These are phyloP conservation scores for Macrocentrus cingulum DNA, from an alignment of 1,140 invertebrate genomes.

Conservation along the genomic window DNA sequence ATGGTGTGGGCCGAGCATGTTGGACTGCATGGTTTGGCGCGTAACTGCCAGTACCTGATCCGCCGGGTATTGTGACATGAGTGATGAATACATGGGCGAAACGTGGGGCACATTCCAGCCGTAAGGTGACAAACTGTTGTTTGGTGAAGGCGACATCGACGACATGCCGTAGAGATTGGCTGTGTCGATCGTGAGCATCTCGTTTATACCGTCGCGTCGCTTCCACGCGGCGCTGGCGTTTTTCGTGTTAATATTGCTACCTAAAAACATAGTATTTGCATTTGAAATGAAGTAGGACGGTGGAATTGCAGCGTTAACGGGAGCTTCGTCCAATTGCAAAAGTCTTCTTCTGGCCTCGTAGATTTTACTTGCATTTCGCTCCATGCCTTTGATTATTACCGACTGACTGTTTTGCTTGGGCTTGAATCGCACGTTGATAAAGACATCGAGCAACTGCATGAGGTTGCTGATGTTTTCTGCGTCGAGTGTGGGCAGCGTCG, in stretches of 20 bases:
- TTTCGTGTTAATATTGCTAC: slow-evolving; percentile 26
- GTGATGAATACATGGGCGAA: too few relatives aligned
- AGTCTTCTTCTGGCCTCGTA: slow-evolving; percentile 86
- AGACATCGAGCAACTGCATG: slow-evolving; percentile 80
- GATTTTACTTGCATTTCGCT: slow-evolving; percentile 84
- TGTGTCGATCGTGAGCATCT: too few relatives aligned
- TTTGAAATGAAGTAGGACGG: slow-evolving; percentile 70
- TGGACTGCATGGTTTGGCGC: slow-evolving; percentile 32
- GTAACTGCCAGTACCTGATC: slow-evolving; percentile 46
- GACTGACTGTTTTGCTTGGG: slow-evolving; percentile 79
- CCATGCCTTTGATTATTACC: slow-evolving; percentile 81
- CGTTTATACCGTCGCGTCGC: too few relatives aligned
- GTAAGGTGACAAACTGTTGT: too few relatives aligned
- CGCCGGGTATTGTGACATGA: slow-evolving; percentile 46
- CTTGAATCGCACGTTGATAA: slow-evolving; percentile 83
- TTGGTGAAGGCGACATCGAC: too few relatives aligned
- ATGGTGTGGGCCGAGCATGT: too few relatives aligned
- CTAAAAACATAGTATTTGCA: slow-evolving; percentile 41
- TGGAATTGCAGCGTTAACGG: slow-evolving; percentile 72
- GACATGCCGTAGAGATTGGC: too few relatives aligned
- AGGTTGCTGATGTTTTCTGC: slow-evolving; percentile 70
- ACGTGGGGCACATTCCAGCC: too few relatives aligned
- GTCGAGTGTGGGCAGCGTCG: slow-evolving; percentile 65
- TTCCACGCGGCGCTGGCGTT: too few relatives aligned
- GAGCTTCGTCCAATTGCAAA: slow-evolving; percentile 69